These are phyloP conservation scores for Gonioctena quinquepunctata DNA, from an alignment of 1,140 invertebrate genomes.

Conservation along the genomic window DNA sequence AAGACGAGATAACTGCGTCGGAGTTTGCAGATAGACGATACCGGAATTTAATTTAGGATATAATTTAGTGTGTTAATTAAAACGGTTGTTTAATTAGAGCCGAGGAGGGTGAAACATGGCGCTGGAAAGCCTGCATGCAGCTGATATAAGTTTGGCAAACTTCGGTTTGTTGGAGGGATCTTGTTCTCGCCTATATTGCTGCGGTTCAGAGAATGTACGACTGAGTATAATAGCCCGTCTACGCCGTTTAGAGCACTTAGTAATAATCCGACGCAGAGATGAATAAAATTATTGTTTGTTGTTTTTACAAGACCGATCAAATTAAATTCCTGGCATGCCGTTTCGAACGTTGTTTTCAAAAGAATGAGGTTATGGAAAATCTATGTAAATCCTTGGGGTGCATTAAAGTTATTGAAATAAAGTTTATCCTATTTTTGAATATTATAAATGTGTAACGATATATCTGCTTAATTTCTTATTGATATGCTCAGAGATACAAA, in stretches of 20 bases:
- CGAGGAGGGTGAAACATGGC: constrained; percentile 46
- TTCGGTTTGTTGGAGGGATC: constrained; percentile 33
- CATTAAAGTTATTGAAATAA: too few relatives aligned
- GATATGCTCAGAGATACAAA: too few relatives aligned
- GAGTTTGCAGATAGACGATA: constrained; percentile 47
- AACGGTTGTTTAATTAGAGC: constrained; percentile 57
- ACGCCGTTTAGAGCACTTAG: not conserved
- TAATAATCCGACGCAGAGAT: not conserved
- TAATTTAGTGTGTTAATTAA: constrained; percentile 57
- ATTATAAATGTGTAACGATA: too few relatives aligned
- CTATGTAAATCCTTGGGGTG: too few relatives aligned
- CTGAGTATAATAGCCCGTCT: not conserved
- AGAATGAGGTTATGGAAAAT: not conserved
- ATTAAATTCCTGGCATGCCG: not conserved
- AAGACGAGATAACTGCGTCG: constrained; percentile 28
- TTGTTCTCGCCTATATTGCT: constrained; percentile 33
- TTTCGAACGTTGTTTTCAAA: not conserved
- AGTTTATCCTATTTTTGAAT: too few relatives aligned
- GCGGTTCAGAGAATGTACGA: constrained; percentile 35
- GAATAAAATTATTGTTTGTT: not conserved
- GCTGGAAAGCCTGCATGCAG: constrained; percentile 41
- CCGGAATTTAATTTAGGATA: constrained; percentile 53
- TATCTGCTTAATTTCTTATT: too few relatives aligned
- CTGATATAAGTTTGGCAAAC: constrained; percentile 48
- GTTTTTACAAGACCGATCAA: not conserved